These are phyloP conservation scores for Drosophila pectinifera DNA, from an alignment of 1,140 invertebrate species.

Conservation along the genomic window DNA sequence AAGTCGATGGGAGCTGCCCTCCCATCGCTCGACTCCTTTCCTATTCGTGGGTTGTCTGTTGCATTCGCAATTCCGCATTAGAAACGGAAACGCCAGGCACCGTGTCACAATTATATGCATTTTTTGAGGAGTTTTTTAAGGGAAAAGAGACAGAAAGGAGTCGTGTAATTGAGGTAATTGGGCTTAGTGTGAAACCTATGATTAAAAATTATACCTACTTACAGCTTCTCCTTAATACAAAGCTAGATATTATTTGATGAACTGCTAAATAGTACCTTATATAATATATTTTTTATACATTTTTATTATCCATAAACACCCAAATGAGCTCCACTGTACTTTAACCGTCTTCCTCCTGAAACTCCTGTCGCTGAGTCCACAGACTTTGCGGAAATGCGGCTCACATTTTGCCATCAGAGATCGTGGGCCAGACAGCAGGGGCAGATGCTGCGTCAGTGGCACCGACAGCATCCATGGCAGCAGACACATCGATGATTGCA, in stretches of 20 bases:
- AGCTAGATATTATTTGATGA: too few relatives aligned
- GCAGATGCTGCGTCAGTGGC: constrained; percentile 41
- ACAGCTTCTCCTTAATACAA: too few relatives aligned
- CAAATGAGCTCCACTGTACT: constrained; percentile 20
- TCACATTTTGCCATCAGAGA: constrained; percentile 58
- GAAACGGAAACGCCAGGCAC: constrained; percentile 44
- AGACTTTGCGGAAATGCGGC: constrained; percentile 55
- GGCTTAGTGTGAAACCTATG: too few relatives aligned
- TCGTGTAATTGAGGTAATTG: too few relatives aligned
- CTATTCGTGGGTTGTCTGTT: constrained; percentile 64
- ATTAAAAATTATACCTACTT: too few relatives aligned
- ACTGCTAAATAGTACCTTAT: too few relatives aligned
- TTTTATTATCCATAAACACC: background rate
- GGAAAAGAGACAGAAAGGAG: too few relatives aligned
- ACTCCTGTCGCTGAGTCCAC: constrained; percentile 12
- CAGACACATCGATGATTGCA: constrained; percentile 76
- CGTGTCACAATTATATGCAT: background rate
- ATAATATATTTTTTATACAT: background rate
- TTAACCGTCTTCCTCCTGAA: background rate
- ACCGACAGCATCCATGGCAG: constrained; percentile 49
- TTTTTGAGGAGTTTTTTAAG: background rate
- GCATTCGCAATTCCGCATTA: constrained; percentile 75
- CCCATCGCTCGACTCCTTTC: constrained; percentile 1
- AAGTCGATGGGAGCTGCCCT: constrained; percentile 48
- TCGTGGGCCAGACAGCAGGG: constrained; percentile 25